These are phyloP conservation scores for Thereuonema tuberculata DNA, from an alignment of 1,140 invertebrate species.

Conservation along the genomic window DNA sequence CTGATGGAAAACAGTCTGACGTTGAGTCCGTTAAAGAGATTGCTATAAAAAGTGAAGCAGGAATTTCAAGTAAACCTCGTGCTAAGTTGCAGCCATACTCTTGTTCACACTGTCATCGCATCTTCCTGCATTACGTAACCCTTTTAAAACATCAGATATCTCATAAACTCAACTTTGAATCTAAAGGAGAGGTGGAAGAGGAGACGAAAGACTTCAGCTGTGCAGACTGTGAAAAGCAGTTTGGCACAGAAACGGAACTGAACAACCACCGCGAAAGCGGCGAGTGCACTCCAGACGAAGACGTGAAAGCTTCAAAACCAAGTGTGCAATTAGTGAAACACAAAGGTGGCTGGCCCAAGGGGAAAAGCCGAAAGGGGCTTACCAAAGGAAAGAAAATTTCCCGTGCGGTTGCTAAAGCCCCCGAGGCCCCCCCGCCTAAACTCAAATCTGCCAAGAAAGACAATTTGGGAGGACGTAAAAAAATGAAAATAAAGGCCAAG, in stretches of 20 bases:
- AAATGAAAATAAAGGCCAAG: neutral
- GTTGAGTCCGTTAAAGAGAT: too few species aligned
- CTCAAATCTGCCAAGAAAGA: neutral
- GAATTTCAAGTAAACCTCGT: neutral
- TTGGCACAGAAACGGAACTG: neutral
- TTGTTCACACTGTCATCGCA: slow-evolving; percentile 8
- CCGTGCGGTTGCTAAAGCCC: too few species aligned
- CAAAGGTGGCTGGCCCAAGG: slow-evolving; percentile 7
- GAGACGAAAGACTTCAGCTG: neutral
- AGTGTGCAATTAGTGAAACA: too few species aligned
- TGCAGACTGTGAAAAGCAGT: neutral
- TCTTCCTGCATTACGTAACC: slow-evolving; percentile 8
- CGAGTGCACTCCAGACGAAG: too few species aligned
- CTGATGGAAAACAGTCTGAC: neutral
- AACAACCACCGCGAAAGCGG: neutral
- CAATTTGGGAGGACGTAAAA: neutral
- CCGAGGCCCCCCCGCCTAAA: too few species aligned
- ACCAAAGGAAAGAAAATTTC: too few species aligned
- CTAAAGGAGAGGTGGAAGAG: neutral
- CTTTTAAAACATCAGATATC: slow-evolving; percentile 12
- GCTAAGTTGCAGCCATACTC: neutral
- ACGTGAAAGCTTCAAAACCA: too few species aligned
- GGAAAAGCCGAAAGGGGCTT: slow-evolving; percentile 2
- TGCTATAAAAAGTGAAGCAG: neutral
- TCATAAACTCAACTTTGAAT: slow-evolving; percentile 5